Evolutionary conservation across 2,888 invertebrate species (phyloP), one percentile per base, ranked within the genome.

Genomic region (Gortyna flavago): DNA sequence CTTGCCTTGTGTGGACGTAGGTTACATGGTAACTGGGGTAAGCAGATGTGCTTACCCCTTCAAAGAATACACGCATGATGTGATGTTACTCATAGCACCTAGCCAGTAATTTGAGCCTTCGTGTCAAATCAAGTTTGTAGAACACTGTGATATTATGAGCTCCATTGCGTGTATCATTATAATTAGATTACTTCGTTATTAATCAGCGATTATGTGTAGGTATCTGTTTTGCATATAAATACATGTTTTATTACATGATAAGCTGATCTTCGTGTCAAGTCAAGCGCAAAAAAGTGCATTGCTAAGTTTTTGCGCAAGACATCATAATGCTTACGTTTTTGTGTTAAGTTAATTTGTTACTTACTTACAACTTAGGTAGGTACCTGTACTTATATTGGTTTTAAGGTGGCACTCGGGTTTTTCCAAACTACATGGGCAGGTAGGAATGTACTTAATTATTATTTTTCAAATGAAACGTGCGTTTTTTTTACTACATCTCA

Each of bases 211-310:
- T 83, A 79, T 75, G 75, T 62, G 51, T 72, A 38, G 9, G 9
- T 41, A 71, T 85, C 64, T 85, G 38, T 73, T 85, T 84, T 85
- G 75, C 84, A 83, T 84, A 73, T 57, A 62, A 48, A 59, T 77
- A 67, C 69, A 70, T 51, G 71, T 69, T 64, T 41, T 48, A 72
- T 75, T 83, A 77, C 72, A 68, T 78, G 62, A 70, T 72, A 72
- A 69, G 38, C 61, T 72, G 65, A 84, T 85, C 77, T 76, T 76
- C 74, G 72, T 61, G 79, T 73, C 71, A 77, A 72, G 72, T 73
- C 65, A 69, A 68, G 21, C 7, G 48, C 44, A 85, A 77, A 83
- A 21, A 83, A 81, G 9, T 59, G 51, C 66, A 59, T n/a, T 51
- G 44, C 48, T 66, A n/a, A 57, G 41, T 72, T 79, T 85, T 79